Percentiles rank a stretch among this genome's conserved stretches.
Evolutionary conservation across 2,888 invertebrate species (phyloP).

Genomic region (Drosophila koepferae): DNA sequence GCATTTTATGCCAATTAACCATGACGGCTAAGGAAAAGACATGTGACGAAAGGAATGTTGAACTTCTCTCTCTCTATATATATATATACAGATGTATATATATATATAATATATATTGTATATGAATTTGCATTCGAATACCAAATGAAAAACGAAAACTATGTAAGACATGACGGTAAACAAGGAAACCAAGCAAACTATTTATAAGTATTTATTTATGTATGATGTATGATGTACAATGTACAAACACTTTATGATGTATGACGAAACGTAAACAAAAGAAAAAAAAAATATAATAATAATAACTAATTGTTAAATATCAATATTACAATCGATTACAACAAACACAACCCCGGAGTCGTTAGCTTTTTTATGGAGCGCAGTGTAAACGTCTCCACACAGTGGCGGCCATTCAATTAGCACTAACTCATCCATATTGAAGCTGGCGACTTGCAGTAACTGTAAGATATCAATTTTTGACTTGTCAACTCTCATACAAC

Average conservation of each 20-base stretch:
- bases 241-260: constrained; percentile 30
- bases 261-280: constrained; percentile 25
- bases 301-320: constrained; percentile 42
- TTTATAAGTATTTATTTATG: constrained; percentile 65
- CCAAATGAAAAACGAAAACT: constrained; percentile 30
- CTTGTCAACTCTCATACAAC: constrained; percentile 6
- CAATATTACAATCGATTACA: constrained; percentile 41
- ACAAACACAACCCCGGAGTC: constrained; percentile 14
- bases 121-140: constrained; percentile 52
- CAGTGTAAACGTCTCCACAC: background rate
- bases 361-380: constrained; percentile 12
- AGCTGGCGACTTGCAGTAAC: constrained; percentile 16
- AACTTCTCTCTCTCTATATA: constrained; percentile 53
- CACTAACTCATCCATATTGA: background rate
- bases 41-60: constrained; percentile 41
- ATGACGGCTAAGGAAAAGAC: constrained; percentile 32
- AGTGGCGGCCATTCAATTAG: constrained; percentile 16
- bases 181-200: constrained; percentile 41
- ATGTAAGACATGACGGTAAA: constrained; percentile 25
- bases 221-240: constrained; percentile 2
- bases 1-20: constrained; percentile 34
- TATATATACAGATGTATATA: constrained; percentile 23
- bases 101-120: constrained; percentile 11
- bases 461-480: constrained; percentile 39
- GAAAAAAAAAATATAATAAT: constrained; percentile 38